Conservation (phyloP, 2,888 invertebrate species). For the Andrena trimmerana region DNA sequence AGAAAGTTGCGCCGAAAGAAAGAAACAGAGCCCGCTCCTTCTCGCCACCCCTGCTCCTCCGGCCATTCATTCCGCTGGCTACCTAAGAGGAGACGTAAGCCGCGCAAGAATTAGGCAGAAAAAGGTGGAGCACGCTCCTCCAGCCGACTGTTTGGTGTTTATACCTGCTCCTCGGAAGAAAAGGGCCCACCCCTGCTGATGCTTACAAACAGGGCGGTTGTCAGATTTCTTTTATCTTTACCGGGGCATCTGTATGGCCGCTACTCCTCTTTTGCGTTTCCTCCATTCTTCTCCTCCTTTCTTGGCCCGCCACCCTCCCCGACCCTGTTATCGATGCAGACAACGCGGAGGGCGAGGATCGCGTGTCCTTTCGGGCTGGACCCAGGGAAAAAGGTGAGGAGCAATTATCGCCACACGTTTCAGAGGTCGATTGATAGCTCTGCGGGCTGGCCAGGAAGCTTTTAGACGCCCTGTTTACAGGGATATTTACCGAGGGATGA, state of each 20-base stretch:
- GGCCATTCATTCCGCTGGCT: conserved; percentile 54
- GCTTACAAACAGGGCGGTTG: conserved; percentile 83
- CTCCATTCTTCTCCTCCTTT: conserved; percentile 41
- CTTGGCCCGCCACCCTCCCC: conserved; percentile 29
- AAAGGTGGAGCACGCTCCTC: conserved; percentile 72
- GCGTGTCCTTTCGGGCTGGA: conserved; percentile 3
- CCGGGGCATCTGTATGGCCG: conserved; percentile 78
- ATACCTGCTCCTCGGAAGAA: conserved; percentile 79
- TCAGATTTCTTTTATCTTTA: conserved; percentile 84
- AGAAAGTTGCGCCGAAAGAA: conserved; percentile 50
- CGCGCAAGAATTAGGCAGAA: conserved; percentile 76
- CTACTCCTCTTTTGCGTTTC: conserved; percentile 59
- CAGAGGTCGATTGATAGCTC: conserved; percentile 2
- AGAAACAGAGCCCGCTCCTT: conserved; percentile 19
- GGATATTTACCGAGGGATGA: neutral
- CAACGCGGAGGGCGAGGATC: conserved; percentile 21
- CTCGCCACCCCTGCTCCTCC: conserved; percentile 7
- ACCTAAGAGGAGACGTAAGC: conserved; percentile 65
- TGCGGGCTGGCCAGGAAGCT: neutral
- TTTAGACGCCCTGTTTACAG: neutral
- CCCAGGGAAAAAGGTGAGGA: conserved; percentile 7
- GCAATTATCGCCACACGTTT: conserved; percentile 26
- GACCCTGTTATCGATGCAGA: conserved; percentile 40
- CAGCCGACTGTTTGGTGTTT: conserved; percentile 78
- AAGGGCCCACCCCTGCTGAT: conserved; percentile 65